Conservation (phyloP, 2,888 invertebrate species). For the Nesidiocoris tenuis region DNA sequence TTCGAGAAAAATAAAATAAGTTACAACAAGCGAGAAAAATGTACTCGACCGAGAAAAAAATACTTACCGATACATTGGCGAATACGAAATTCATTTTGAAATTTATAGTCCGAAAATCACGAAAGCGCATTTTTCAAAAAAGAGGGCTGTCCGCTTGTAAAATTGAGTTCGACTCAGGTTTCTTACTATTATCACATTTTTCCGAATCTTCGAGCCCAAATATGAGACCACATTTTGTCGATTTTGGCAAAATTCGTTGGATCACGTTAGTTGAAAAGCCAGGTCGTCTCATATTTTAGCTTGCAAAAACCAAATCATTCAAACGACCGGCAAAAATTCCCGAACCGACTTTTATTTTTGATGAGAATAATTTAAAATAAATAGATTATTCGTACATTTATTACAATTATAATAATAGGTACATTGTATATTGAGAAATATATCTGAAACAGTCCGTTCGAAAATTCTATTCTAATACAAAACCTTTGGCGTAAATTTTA, state of each 20-base stretch:
- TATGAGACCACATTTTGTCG: too few relatives aligned
- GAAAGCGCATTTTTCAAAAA: too few relatives aligned
- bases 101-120: background rate
- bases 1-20: background rate
- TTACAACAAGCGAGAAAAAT: background rate
- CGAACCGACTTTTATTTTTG: conserved; percentile 5
- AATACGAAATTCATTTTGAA: background rate
- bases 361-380: conserved; percentile 16
- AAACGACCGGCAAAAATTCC: too few relatives aligned
- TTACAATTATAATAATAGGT: background rate
- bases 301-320: too few relatives aligned
- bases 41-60: background rate
- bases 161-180: too few relatives aligned
- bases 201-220: too few relatives aligned
- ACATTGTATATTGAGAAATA: background rate
- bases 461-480: conserved; percentile 15
- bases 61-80: background rate
- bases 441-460: conserved; percentile 20
- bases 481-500: conserved; percentile 14
- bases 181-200: too few relatives aligned
- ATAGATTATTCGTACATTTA: conserved; percentile 16
- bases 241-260: too few relatives aligned
- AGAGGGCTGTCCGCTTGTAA: too few relatives aligned
- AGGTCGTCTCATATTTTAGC: too few relatives aligned
- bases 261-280: too few relatives aligned